phyloP scores from a whole-genome alignment of 1,140 invertebrate genomes.

The Leptinotarsa lineolata region DNA sequence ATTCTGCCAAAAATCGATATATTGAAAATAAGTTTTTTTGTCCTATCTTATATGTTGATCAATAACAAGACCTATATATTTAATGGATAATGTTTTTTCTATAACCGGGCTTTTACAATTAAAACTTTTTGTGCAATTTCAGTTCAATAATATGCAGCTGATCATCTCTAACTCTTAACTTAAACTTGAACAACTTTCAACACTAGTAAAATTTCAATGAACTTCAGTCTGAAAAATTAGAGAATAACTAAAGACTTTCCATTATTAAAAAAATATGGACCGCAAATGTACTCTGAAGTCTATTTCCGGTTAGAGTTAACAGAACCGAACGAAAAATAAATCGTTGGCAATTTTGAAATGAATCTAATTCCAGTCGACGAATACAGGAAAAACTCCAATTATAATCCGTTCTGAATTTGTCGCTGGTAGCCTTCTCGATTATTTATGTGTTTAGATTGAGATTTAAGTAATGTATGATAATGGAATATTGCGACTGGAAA shows the following conservation, averaged over 20 bases:
- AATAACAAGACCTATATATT: no score
- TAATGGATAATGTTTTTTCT: no score
- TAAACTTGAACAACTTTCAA: no score
- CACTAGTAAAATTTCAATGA: no score
- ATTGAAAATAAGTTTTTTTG: no score
- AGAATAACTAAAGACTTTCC: slow-evolving; percentile 1
- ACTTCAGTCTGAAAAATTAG: not conserved
- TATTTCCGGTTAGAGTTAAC: slow-evolving; percentile 19
- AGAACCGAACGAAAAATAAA: slow-evolving; percentile 19
- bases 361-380: slow-evolving; percentile 22
- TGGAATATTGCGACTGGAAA: slow-evolving; percentile 38
- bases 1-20: no score
- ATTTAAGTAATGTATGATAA: slow-evolving; percentile 43
- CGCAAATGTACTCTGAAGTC: not conserved
- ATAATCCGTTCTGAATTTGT: slow-evolving; percentile 32
- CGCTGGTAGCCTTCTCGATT: slow-evolving; percentile 33
- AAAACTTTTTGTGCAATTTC: no score
- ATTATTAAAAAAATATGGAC: slow-evolving; percentile 12
- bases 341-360: slow-evolving; percentile 30
- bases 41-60: no score
- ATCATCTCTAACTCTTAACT: no score
- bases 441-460: slow-evolving; percentile 45
- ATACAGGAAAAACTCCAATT: slow-evolving; percentile 33
- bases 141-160: no score
- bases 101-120: no score